These are phyloP conservation scores for Brachyrhaphis roseni DNA, from an alignment of 2,797 vertebrate genomes.

Conservation along the genomic window DNA sequence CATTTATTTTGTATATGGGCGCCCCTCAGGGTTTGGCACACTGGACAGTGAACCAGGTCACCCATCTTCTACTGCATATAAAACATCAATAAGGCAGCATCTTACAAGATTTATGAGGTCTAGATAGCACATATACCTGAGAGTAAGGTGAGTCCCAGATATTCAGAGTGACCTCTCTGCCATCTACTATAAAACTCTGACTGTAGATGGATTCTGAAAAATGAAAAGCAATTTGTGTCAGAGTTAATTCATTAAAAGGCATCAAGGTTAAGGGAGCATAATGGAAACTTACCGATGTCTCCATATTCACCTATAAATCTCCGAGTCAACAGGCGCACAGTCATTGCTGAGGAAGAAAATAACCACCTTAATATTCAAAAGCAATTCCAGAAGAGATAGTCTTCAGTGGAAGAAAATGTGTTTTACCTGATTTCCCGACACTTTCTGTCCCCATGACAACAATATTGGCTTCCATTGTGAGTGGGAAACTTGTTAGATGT, in stretches of 20 bases:
- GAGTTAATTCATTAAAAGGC: neutral
- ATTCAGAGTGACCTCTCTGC: slow-evolving; percentile 84
- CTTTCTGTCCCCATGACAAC: slow-evolving; percentile 84
- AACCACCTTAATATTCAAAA: neutral
- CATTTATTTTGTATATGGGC: neutral
- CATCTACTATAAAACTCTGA: slow-evolving; percentile 82
- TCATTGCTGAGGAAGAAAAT: slow-evolving; percentile 79
- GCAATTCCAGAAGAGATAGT: neutral
- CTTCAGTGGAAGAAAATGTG: neutral
- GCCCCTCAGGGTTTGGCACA: neutral
- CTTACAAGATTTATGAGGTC: neutral
- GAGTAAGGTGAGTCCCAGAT: slow-evolving; percentile 88
- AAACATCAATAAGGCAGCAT: neutral
- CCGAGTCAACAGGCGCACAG: slow-evolving; percentile 88
- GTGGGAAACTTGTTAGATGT: slow-evolving; percentile 18
- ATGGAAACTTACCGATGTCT: slow-evolving; percentile 82
- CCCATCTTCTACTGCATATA: neutral
- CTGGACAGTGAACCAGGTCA: neutral
- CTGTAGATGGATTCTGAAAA: slow-evolving; percentile 87
- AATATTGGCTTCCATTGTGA: slow-evolving; percentile 84
- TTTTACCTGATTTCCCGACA: slow-evolving; percentile 88
- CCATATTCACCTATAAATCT: slow-evolving; percentile 93
- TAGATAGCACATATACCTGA: slow-evolving; percentile 78
- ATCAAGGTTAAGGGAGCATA: neutral
- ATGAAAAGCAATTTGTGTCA: neutral